phyloP scores from a whole-genome alignment of 1,140 invertebrate genomes.

The Wiebesia pumilae region DNA sequence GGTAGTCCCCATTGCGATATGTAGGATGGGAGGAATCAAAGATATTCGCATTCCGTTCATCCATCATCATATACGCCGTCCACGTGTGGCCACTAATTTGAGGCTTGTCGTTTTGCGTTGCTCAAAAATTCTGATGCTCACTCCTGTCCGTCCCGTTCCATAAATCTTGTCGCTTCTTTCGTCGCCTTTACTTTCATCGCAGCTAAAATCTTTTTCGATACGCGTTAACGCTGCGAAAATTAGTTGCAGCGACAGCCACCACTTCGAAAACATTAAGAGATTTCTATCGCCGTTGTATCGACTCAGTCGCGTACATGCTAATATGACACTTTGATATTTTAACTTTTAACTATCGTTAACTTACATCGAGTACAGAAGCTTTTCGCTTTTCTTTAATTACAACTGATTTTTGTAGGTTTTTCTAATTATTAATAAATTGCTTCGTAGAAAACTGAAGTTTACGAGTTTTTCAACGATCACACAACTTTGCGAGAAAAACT shows the following conservation, averaged over 20 bases:
- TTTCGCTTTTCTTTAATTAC: background rate
- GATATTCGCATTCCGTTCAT: background rate
- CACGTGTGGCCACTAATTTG: background rate
- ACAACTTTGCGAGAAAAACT: too few species aligned
- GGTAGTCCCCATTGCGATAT: background rate
- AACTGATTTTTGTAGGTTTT: too few species aligned
- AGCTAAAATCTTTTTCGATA: conserved; percentile 12
- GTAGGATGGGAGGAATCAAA: background rate
- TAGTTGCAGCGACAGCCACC: background rate
- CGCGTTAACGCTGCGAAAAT: background rate
- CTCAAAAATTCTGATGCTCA: background rate
- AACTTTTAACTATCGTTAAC: background rate
- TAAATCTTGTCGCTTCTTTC: background rate
- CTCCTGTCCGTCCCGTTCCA: background rate
- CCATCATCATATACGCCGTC: background rate
- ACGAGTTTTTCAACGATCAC: too few species aligned
- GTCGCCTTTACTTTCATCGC: background rate
- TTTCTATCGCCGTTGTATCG: background rate
- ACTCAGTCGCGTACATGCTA: background rate
- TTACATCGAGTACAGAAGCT: background rate
- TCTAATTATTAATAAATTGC: too few species aligned
- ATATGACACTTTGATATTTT: background rate
- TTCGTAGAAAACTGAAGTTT: too few species aligned
- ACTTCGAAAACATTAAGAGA: conserved; percentile 24
- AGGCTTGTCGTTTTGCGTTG: background rate